Conservation (phyloP, 2,888 invertebrate species). For the Atethmia centrago region DNA sequence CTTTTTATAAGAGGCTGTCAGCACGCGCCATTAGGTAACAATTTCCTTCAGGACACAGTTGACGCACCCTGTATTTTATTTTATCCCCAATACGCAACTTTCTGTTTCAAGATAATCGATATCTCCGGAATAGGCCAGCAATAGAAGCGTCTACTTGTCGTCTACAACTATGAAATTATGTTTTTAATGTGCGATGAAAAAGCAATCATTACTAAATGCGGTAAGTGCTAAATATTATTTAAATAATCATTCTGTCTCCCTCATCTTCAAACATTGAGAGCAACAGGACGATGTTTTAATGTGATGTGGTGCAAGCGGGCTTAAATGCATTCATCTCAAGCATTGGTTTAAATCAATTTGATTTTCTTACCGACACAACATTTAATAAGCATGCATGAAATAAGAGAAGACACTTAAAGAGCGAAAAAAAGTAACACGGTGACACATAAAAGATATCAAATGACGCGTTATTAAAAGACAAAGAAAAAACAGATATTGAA, state of each 20-base stretch:
- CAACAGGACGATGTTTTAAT: background rate
- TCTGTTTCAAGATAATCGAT: conserved; percentile 36
- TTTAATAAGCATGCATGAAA: background rate
- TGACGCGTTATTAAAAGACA: background rate
- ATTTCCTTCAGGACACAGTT: conserved; percentile 34
- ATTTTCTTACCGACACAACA: background rate
- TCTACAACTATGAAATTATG: conserved; percentile 5
- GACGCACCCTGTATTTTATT: conserved; percentile 42
- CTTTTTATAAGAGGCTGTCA: conserved; percentile 27
- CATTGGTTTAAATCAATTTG: background rate
- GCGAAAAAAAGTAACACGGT: too few species aligned
- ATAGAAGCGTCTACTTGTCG: background rate
- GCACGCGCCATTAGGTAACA: conserved; percentile 51
- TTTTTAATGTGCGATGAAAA: background rate
- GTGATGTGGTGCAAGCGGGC: too few species aligned
- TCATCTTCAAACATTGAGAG: background rate
- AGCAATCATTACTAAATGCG: background rate
- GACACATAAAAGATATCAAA: background rate
- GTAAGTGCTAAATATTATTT: background rate
- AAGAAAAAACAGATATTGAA: background rate
- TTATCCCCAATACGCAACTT: conserved; percentile 34
- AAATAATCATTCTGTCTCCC: background rate
- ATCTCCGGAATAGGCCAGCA: background rate
- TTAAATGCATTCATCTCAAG: too few species aligned
- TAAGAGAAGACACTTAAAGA: background rate